Percentiles rank a stretch among this genome's conserved stretches.
Conservation (phyloP, 1,140 invertebrate genomes). For the Drosophila melanogaster region DNA sequence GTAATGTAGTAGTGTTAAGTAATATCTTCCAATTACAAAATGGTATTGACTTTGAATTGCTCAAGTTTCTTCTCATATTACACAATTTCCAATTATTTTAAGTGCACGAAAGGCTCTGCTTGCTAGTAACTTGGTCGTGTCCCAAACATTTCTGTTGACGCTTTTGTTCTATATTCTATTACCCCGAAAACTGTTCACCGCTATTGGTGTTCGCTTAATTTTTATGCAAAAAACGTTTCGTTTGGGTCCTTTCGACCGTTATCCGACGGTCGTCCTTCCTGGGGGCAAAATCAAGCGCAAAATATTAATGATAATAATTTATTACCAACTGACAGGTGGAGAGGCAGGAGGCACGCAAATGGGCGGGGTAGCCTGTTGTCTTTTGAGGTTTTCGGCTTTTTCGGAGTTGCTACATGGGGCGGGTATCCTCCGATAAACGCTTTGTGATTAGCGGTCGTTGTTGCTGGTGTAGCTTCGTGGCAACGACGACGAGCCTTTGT, state of each 20-base stretch:
- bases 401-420: conserved; percentile 24
- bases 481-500: conserved; percentile 37
- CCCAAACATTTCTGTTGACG: conserved; percentile 62
- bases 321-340: conserved; percentile 71
- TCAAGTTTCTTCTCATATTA: too few species aligned
- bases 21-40: background rate
- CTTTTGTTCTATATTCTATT: conserved; percentile 73
- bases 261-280: conserved; percentile 28
- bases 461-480: conserved; percentile 33
- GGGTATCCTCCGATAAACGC: conserved; percentile 59
- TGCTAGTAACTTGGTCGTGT: conserved; percentile 49
- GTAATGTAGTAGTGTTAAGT: too few species aligned
- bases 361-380: background rate
- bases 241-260: conserved; percentile 31
- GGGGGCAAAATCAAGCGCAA: conserved; percentile 68
- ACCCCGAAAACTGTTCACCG: conserved; percentile 22
- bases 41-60: too few species aligned
- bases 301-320: conserved; percentile 79
- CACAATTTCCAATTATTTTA: background rate
- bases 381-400: background rate
- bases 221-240: conserved; percentile 71
- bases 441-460: conserved; percentile 70
- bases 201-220: conserved; percentile 53
- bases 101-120: conserved; percentile 1
- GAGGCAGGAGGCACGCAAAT: conserved; percentile 11